Conservation (phyloP, 2,888 invertebrate species). For the Allacma fusca region DNA sequence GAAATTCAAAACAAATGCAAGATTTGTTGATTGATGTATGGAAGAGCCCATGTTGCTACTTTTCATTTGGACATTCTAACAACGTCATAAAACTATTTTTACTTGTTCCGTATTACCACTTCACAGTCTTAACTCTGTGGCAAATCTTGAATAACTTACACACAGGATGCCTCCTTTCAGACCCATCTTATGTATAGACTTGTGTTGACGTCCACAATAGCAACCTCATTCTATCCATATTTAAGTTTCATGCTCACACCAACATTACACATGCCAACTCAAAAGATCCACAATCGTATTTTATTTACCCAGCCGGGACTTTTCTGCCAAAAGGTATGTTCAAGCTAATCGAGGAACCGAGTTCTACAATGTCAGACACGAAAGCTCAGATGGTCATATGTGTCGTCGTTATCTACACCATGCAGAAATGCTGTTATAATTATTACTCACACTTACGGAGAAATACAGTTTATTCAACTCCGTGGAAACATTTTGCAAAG, state of each 20-base stretch:
- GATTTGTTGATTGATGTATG: background rate
- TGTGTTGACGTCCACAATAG: background rate
- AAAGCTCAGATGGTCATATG: too few species aligned
- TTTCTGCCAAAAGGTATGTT: background rate
- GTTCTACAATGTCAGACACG: background rate
- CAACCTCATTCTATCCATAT: background rate
- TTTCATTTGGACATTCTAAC: conserved; percentile 28
- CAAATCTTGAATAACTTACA: too few species aligned
- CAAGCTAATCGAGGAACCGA: background rate
- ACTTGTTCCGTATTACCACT: conserved; percentile 14
- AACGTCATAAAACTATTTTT: conserved; percentile 39
- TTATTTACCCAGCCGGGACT: background rate
- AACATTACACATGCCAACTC: too few species aligned
- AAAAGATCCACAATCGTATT: background rate
- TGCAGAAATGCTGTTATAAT: too few species aligned
- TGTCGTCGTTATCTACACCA: too few species aligned
- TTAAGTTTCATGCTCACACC: background rate
- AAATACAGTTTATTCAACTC: too few species aligned
- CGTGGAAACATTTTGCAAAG: too few species aligned
- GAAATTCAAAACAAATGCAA: background rate
- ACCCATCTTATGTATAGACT: background rate
- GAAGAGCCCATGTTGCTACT: background rate
- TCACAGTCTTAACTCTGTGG: too few species aligned
- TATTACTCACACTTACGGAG: too few species aligned
- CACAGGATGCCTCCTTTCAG: too few species aligned